These are phyloP conservation scores for Chrysolina americana DNA, from an alignment of 2,888 invertebrate genomes.

Conservation along the genomic window DNA sequence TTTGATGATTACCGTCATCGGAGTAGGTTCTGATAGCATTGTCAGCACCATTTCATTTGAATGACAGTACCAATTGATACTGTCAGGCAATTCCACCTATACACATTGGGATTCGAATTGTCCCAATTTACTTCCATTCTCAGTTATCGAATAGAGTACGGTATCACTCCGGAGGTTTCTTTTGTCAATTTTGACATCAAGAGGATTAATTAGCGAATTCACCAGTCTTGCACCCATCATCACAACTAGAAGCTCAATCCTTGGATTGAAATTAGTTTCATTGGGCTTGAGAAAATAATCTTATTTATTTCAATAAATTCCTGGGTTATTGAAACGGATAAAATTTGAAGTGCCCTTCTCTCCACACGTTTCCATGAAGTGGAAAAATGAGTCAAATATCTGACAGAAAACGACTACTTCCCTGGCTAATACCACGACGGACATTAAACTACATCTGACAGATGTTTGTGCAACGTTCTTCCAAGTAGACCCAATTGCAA, in stretches of 20 bases:
- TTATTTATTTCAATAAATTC: not conserved
- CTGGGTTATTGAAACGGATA: too few species aligned
- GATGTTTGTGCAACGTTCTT: too few species aligned
- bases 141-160: not conserved
- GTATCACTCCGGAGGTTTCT: not conserved
- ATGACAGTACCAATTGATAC: not conserved
- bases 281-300: too few species aligned
- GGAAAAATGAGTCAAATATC: too few species aligned
- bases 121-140: not conserved
- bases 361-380: too few species aligned
- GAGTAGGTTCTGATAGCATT: not conserved
- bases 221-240: not conserved
- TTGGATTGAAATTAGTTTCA: not conserved
- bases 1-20: not conserved
- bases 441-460: too few species aligned
- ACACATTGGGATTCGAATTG: not conserved
- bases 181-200: not conserved
- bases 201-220: not conserved
- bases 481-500: too few species aligned
- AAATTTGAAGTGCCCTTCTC: too few species aligned
- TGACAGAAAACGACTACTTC: too few species aligned
- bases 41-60: not conserved
- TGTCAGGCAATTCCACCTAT: not conserved
- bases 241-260: not conserved
- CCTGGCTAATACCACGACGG: too few species aligned